Evolutionary conservation across 1,140 invertebrate genomes (phyloP).

Genomic region (Triops cancriformis): DNA sequence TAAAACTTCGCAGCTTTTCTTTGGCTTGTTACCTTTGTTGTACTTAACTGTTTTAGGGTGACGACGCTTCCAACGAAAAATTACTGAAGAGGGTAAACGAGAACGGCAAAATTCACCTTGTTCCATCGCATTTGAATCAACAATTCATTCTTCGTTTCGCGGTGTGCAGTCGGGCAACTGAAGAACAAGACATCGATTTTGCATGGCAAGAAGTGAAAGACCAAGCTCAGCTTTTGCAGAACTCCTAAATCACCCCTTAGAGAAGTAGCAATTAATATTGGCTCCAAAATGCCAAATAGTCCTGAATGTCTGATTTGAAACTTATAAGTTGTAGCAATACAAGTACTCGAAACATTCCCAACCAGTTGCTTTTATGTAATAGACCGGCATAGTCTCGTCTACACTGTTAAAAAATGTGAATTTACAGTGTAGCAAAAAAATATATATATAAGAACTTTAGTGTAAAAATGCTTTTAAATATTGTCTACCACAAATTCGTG

Average conservation of each 20-base stretch:
- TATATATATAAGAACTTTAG: no score
- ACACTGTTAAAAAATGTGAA: no score
- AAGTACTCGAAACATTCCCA: neutral
- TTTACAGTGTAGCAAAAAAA: no score
- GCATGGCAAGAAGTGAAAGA: conserved; percentile 70
- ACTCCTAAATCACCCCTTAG: neutral
- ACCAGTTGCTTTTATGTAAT: neutral
- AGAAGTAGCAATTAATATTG: no score
- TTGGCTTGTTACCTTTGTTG: conserved; percentile 25
- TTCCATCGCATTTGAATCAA: conserved; percentile 58
- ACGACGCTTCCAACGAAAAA: conserved; percentile 60
- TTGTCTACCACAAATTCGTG: no score
- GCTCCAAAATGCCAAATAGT: no score
- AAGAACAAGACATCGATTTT: conserved; percentile 61
- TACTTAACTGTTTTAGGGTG: conserved; percentile 47
- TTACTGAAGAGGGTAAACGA: conserved; percentile 65
- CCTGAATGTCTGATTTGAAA: neutral
- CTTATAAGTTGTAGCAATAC: neutral
- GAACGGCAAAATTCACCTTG: conserved; percentile 72
- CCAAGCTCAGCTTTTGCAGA: conserved; percentile 38
- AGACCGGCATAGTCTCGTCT: neutral
- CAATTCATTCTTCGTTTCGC: conserved; percentile 72
- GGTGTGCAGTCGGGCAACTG: conserved; percentile 63
- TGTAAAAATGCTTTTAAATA: no score
- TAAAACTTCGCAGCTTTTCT: no score